Evolutionary conservation across 2,888 invertebrate species (phyloP).

Genomic region (Euproctis similis): DNA sequence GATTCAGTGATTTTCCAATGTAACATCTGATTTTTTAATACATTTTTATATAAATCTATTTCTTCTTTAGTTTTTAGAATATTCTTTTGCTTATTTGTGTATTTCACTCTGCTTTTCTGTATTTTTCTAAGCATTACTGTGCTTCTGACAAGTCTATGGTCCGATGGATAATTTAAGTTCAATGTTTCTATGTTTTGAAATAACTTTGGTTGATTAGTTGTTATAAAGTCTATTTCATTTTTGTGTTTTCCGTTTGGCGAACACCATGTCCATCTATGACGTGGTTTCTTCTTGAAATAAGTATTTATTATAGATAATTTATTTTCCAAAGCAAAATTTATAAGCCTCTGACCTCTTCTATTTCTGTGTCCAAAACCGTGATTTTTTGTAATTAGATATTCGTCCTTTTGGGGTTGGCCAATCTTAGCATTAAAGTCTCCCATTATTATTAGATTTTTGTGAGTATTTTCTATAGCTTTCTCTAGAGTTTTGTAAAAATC

Average conservation of each 20-base stretch:
- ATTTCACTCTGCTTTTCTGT: not conserved
- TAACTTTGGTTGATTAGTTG: no score
- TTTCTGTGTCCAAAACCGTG: conserved; percentile 18
- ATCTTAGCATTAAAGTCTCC: conserved; percentile 10
- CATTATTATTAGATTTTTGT: not conserved
- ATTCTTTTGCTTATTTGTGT: no score
- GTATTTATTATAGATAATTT: conserved; percentile 1
- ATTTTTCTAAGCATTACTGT: not conserved
- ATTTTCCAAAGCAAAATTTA: conserved; percentile 12
- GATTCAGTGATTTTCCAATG: not conserved
- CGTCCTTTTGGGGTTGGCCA: conserved; percentile 10
- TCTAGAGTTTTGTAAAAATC: not conserved
- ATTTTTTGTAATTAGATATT: conserved; percentile 3
- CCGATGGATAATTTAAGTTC: not conserved
- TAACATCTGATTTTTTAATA: not conserved
- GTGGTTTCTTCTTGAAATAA: not conserved
- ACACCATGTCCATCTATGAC: not conserved
- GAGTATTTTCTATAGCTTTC: not conserved
- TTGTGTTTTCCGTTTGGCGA: not conserved
- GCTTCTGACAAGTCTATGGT: not conserved
- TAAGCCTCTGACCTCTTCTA: conserved; percentile 16
- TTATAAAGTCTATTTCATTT: conserved; percentile 1
- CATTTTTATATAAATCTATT: not conserved
- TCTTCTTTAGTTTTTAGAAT: no score
- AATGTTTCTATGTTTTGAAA: not conserved